Evolutionary conservation across 2,888 invertebrate species (phyloP), one percentile per base, ranked within the genome.

Genomic region (Eudasyphora cyanicolor): DNA sequence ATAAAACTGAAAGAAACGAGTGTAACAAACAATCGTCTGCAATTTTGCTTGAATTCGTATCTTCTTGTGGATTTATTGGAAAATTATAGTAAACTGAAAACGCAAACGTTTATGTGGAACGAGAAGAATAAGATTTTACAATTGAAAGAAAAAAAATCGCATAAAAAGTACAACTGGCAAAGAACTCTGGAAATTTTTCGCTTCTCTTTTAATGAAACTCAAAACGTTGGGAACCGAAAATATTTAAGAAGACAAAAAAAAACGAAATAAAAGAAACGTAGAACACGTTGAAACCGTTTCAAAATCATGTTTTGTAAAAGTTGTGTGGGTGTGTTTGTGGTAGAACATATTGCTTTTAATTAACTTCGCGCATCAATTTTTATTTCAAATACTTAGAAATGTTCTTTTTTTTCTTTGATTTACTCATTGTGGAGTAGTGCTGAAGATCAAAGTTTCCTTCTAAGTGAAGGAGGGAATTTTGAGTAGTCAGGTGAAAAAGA

Each of bases 161-260:
- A 76, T 81, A 84, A 87, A 88, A 85, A 89, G 89, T 89, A 92
- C 92, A 91, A 91, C 91, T 92, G 90, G 89, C 91, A 89, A 84
- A 89, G 89, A 90, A 87, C 91, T 91, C 91, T 87, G 91, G 90
- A 89, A 90, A 92, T 90, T 90, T 91, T 90, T 90, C 90, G 89
- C 87, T 88, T 88, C 89, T 90, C 88, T 14, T 67, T 82, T 67
- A 67, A 67, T 10, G 38, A 86, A 76, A 82, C 79, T 49, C 5
- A 49, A 67, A 84, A 86, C 86, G 60, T 74, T 35, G 80, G 27
- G 38, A 70, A 76, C 76, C 76, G 57, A 80, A 54, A 82, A 60
- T 17, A 0, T 17, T 32, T 70, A 24, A 19, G 42, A 51, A 35
- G 12, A 42, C 10, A 14, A 12, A 78, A 7, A 54, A 27, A 60